Base-by-base conservation (phyloP, 2,888 invertebrate genomes). In the Holacanthella duospinosa region DNA sequence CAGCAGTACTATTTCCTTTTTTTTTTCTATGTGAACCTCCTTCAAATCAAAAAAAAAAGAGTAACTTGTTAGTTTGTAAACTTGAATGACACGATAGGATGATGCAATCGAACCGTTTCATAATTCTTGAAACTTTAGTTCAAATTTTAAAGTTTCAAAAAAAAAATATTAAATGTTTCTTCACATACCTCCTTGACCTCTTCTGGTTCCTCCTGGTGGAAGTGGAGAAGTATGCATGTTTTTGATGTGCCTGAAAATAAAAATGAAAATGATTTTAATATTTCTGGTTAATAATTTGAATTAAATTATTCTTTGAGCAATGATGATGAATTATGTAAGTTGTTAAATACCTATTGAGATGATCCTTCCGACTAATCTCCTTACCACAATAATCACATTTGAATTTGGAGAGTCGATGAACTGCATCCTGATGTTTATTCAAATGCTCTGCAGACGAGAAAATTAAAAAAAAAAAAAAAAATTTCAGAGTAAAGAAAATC, bases 391-490 rank as follows among this genome's bases (percentile, higher is more conserved):
- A 68, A 28, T 61, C 59, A 43, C 71, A 71, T 48, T 65, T 64
- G 55, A 68, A 67, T 43, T 69, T 70, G 3, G 64, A 66, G 25
- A 66, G 65, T 55, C 64, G 62, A 55, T 71, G 71, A 2, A 70
- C 68, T 1, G 70, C 70, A 44, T 69, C 71, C 12, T 64, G 56
- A 55, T 71, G 71, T 25, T 71, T 71, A 25, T 63, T 66, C n/a
- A 71, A 58, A 58, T 71, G 71, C 44, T 71, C 66, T 64, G 28
- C 19, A 55, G 21, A 16, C 9, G 16, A 16, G 6, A 48, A 48
- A 29, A 55, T 43, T 24, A 27, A 25, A 48, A 26, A 43, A 55
- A 9, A 26, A 27, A 16, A 53, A 61, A n/a, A 25, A 43, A 43
- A 24, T 6, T 4, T n/a, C 4, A n/a, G 36, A 25, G 25, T 6